A percentile compares a stretch with the other conserved stretches of the same genome.
These are phyloP conservation scores for Cephus runcator DNA, from an alignment of 2,888 invertebrate species.

Conservation along the genomic window DNA sequence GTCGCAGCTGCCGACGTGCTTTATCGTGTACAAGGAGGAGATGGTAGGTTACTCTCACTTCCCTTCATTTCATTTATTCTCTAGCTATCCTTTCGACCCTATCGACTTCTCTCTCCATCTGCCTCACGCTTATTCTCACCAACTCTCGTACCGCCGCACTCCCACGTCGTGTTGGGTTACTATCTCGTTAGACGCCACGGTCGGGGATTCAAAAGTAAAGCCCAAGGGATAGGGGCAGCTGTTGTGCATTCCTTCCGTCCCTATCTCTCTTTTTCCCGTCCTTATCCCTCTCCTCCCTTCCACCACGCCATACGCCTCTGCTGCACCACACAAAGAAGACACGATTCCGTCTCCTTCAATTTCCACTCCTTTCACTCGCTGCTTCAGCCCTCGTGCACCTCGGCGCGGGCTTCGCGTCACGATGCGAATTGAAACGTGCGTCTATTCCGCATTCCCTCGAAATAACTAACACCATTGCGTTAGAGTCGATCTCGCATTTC, in stretches of 20 bases:
- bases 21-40: not conserved
- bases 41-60: conserved; percentile 3
- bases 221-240: conserved; percentile 52
- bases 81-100: not conserved
- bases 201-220: conserved; percentile 48
- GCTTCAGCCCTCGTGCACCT: conserved; percentile 10
- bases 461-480: too few species aligned
- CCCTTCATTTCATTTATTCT: too few species aligned
- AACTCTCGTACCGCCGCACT: conserved; percentile 8
- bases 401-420: too few species aligned
- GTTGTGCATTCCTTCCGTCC: conserved; percentile 49
- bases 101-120: conserved; percentile 7
- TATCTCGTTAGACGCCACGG: conserved; percentile 37
- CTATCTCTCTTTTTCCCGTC: conserved; percentile 21
- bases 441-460: too few species aligned
- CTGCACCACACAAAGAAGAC: not conserved
- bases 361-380: conserved; percentile 7
- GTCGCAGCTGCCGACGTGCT: not conserved
- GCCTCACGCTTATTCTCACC: conserved; percentile 5
- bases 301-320: conserved; percentile 4
- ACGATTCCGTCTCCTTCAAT: conserved; percentile 9
- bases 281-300: conserved; percentile 22
- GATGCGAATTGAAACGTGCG: too few species aligned
- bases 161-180: conserved; percentile 36
- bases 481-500: too few species aligned